A percentile compares a stretch with the other conserved stretches of the same genome.
These are phyloP conservation scores for Apostichopus leukothele DNA, from an alignment of 53 echinoderm and acorn worm species.

Conservation along the genomic window DNA sequence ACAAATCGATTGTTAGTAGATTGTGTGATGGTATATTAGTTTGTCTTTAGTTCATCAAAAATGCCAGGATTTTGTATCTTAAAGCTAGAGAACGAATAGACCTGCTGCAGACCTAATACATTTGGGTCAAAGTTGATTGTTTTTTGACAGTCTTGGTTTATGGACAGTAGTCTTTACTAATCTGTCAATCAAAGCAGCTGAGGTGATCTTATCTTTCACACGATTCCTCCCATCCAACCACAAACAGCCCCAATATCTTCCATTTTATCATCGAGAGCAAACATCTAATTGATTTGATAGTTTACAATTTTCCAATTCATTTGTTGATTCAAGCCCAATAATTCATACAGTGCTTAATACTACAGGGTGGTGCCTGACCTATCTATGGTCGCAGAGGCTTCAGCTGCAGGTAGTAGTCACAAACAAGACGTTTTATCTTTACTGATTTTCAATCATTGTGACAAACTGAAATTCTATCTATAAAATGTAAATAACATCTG, in stretches of 20 bases:
- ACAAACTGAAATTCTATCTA: background rate
- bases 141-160: constrained; percentile 7
- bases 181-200: constrained; percentile 8
- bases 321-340: constrained; percentile 23
- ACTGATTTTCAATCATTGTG: constrained; percentile 29
- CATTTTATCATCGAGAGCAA: constrained; percentile 11
- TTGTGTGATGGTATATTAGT: no score
- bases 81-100: no score
- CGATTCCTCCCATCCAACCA: constrained; percentile 36
- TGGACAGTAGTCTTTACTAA: constrained; percentile 18
- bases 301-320: constrained; percentile 40
- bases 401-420: background rate
- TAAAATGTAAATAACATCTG: no score
- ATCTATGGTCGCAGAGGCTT: background rate
- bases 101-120: background rate
- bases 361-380: background rate
- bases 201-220: constrained; percentile 29
- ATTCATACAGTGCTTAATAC: constrained; percentile 7
- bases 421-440: background rate
- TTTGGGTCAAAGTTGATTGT: background rate
- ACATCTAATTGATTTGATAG: constrained; percentile 22
- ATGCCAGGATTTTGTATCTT: no score
- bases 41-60: no score
- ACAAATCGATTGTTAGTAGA: no score
- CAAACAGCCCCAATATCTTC: constrained; percentile 19